These are phyloP conservation scores for Diuraphis noxia DNA, from an alignment of 1,140 invertebrate genomes.

Conservation along the genomic window DNA sequence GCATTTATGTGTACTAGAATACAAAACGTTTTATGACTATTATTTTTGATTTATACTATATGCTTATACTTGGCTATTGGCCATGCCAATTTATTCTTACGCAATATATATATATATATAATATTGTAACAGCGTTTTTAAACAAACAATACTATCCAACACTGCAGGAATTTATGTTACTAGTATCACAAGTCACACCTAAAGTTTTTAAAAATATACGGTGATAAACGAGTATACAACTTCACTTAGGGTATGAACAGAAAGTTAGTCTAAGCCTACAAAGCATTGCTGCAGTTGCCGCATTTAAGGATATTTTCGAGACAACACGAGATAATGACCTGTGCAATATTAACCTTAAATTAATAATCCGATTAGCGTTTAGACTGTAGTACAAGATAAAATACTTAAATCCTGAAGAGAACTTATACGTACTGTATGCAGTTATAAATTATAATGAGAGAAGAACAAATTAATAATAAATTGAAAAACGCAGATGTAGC, in stretches of 20 bases:
- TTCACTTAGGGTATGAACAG: neutral
- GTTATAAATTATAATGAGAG: neutral
- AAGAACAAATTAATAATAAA: neutral
- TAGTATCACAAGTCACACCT: neutral
- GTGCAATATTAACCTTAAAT: constrained; percentile 2
- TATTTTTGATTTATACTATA: neutral
- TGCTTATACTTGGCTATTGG: too few species aligned
- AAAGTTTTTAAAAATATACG: neutral
- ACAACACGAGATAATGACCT: neutral
- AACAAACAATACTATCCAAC: neutral
- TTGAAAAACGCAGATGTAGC: neutral
- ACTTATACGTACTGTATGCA: neutral
- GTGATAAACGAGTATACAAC: neutral
- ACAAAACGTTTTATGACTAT: neutral
- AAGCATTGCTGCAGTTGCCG: neutral
- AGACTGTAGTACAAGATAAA: neutral
- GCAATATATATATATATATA: too few species aligned
- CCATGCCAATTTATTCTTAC: neutral
- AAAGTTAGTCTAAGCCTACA: neutral
- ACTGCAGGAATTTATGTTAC: neutral
- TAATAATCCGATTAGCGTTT: neutral
- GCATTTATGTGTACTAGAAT: neutral
- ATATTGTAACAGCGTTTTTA: neutral
- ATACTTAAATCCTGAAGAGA: neutral
- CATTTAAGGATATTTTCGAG: neutral